Base-by-base conservation (phyloP, 2,797 vertebrate genomes). In the Chlorospingus flavigularis region DNA sequence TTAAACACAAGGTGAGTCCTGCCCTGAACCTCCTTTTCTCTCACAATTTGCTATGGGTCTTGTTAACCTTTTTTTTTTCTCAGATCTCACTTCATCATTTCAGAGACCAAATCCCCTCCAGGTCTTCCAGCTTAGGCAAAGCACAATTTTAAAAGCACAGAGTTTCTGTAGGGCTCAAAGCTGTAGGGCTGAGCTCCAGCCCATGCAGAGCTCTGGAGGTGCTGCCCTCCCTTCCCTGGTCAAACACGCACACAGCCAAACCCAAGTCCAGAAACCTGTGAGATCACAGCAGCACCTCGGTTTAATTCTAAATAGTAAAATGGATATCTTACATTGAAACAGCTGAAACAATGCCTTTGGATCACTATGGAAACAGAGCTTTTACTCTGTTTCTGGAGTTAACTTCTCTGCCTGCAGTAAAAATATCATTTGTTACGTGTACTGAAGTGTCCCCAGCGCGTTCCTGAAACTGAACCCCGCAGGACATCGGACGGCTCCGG, bases 381-480 rank as follows among this genome's bases (percentile, higher is more conserved):
- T 74, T 77, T 50, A 37, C 63, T 88, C 79, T 88, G 6, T 54
- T 67, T 58, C 84, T 67, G 66, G 63, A 89, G 78, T 54, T 53
- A 61, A 65, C 28, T 66, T 54, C 74, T 43, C 58, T 31, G 80
- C 70, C 60, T n/a, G 81, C 31, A 63, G 73, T 82, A 96, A 93
- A 96, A 96, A 78, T 94, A 97, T 68, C 53, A 0, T 67, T 74
- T 51, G 84, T 81, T 88, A 66, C 33, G 9, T 85, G 96, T 50
- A 39, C 50, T 13, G 45, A 75, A 88, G 84, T 2, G 13, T 43
- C 80, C 81, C 76, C 90, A 91, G 65, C 0, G 2, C 15, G 4
- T 39, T 82, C 81, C 35, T 95, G 94, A 95, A 95, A 96, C 82
- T 9, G 43, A 93, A 92, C 80, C 72, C 94, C 65, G 61, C 40